Conservation (phyloP, 2,113 vertebrate genomes). For the Prionailurus bengalensis region DNA sequence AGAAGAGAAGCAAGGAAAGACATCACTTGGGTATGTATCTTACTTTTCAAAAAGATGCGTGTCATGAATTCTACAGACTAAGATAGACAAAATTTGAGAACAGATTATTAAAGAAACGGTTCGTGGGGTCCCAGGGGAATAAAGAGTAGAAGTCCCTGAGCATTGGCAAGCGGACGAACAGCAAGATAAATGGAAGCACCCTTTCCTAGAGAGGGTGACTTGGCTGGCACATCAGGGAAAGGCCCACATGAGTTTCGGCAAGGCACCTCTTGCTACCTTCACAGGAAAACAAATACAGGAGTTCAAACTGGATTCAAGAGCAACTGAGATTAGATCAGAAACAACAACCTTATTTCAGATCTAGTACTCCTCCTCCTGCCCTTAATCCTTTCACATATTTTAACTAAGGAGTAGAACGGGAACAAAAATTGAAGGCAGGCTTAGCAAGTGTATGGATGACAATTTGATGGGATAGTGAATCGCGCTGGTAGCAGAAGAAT, state of each 20-base stretch:
- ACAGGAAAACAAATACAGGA: not conserved
- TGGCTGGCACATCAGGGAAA: not conserved
- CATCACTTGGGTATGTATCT: not conserved
- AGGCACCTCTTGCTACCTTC: not conserved
- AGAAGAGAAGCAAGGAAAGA: not conserved
- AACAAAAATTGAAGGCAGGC: not conserved
- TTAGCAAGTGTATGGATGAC: not conserved
- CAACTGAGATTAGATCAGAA: not conserved
- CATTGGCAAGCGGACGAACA: not conserved
- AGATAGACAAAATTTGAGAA: not conserved
- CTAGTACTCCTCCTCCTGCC: not conserved
- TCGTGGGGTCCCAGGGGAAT: not conserved
- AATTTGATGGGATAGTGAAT: conserved; percentile 8
- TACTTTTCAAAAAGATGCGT: not conserved
- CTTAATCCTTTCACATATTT: not conserved
- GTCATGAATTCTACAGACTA: not conserved
- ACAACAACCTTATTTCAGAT: not conserved
- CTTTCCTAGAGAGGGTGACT: not conserved
- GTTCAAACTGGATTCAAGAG: conserved; percentile 12
- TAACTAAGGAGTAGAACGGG: not conserved
- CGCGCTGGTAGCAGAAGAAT: not conserved
- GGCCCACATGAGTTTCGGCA: not conserved
- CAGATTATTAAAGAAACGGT: not conserved
- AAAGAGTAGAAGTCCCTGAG: not conserved
- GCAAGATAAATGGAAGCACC: not conserved